phyloP scores from a whole-genome alignment of 2,797 vertebrate genomes.

The Alcedo atthis region DNA sequence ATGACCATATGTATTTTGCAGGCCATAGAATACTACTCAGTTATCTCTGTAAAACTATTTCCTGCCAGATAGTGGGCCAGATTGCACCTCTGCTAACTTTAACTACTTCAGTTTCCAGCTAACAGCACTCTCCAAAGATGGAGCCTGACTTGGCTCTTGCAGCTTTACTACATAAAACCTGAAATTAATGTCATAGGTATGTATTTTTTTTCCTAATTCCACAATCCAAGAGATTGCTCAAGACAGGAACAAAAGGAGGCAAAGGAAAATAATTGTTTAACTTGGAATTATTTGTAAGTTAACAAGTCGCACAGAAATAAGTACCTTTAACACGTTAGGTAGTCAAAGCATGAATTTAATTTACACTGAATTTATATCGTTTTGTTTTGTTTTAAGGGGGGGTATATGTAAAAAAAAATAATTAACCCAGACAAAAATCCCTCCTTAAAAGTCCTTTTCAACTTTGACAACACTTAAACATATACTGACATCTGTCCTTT shows the following conservation, averaged over 20 bases:
- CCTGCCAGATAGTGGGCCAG: slow-evolving; percentile 10
- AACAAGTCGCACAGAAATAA: slow-evolving; percentile 67
- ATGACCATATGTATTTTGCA: not conserved
- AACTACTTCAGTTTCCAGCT: not conserved
- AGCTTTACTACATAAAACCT: not conserved
- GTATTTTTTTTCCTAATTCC: slow-evolving; percentile 24
- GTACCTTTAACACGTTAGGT: slow-evolving; percentile 12
- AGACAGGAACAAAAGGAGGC: slow-evolving; percentile 63
- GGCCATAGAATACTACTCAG: slow-evolving; percentile 4
- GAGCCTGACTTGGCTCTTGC: not conserved
- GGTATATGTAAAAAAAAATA: not conserved
- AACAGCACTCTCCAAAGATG: not conserved
- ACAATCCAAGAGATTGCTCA: slow-evolving; percentile 39
- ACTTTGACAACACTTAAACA: not conserved
- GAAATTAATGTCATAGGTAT: slow-evolving; percentile 24
- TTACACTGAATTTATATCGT: not conserved
- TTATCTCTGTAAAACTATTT: slow-evolving; percentile 55
- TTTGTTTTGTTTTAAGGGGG: not conserved
- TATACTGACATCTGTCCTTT: not conserved
- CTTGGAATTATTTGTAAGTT: slow-evolving; percentile 78
- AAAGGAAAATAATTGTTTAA: slow-evolving; percentile 80
- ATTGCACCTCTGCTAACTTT: slow-evolving; percentile 10
- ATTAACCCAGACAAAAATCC: not conserved
- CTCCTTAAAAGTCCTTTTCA: not conserved
- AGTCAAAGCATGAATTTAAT: not conserved